Percentiles rank a stretch among this genome's conserved stretches.
These are phyloP conservation scores for Corydoras sp. DNA, from an alignment of 2,113 vertebrate genomes.

Conservation along the genomic window DNA sequence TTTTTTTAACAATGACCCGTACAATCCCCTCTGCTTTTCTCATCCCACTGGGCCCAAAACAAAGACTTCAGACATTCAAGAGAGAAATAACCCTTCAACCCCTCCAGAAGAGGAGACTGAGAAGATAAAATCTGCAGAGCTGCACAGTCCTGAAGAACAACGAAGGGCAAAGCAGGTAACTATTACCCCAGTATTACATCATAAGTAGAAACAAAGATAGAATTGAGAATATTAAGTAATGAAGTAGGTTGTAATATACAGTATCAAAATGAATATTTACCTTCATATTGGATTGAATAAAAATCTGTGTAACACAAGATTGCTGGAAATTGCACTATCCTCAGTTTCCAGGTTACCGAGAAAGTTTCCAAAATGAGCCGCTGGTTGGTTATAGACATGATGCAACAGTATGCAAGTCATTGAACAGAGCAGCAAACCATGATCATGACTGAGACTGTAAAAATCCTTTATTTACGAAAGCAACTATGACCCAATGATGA, in stretches of 20 bases:
- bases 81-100: background rate
- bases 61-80: conserved; percentile 5
- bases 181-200: background rate
- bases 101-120: background rate
- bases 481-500: background rate
- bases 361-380: background rate
- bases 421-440: no score
- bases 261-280: background rate
- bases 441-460: no score
- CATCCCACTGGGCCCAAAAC: conserved; percentile 6
- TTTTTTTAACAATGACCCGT: conserved; percentile 34
- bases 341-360: background rate
- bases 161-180: conserved; percentile 27
- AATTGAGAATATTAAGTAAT: background rate
- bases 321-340: background rate
- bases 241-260: background rate
- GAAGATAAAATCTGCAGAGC: background rate
- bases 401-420: conserved; percentile 11
- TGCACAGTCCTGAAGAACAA: background rate
- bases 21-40: conserved; percentile 34
- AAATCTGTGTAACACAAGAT: background rate
- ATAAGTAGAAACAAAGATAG: no score
- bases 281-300: background rate
- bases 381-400: conserved; percentile 12
- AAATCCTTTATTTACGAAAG: background rate